Percentiles rank a stretch among this genome's conserved stretches.
phyloP scores from a whole-genome alignment of 1,140 invertebrate species.

The Lethocerus indicus region DNA sequence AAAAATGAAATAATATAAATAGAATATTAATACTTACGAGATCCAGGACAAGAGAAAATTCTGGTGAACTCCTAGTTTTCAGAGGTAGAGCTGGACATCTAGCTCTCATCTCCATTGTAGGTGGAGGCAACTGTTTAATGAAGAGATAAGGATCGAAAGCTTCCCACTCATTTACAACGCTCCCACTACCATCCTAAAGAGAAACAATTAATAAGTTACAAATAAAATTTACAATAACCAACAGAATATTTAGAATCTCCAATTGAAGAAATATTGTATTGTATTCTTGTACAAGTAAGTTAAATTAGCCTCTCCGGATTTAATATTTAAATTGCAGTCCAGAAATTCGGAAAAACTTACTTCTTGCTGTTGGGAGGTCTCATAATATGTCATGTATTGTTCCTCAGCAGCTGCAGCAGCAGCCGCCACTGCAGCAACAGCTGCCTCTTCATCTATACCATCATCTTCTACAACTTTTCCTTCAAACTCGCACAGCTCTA shows the following conservation, averaged over 20 bases:
- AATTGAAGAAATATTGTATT: too few relatives aligned
- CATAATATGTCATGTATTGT: slow-evolving; percentile 8
- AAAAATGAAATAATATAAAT: neutral
- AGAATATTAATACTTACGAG: slow-evolving; percentile 41
- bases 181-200: too few relatives aligned
- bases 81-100: slow-evolving; percentile 79
- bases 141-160: slow-evolving; percentile 80
- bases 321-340: too few relatives aligned
- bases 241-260: too few relatives aligned
- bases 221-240: too few relatives aligned
- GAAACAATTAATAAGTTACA: too few relatives aligned
- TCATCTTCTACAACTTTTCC: neutral
- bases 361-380: too few relatives aligned
- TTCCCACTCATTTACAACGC: slow-evolving; percentile 64
- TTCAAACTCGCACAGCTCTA: too few relatives aligned
- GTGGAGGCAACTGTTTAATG: slow-evolving; percentile 80
- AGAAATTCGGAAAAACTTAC: too few relatives aligned
- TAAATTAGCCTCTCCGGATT: too few relatives aligned
- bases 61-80: slow-evolving; percentile 82
- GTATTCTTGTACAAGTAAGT: too few relatives aligned
- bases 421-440: too few relatives aligned
- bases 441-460: slow-evolving; percentile 1
- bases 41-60: slow-evolving; percentile 82
- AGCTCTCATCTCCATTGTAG: slow-evolving; percentile 70
- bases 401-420: neutral